Evolutionary conservation across 2,888 invertebrate species (phyloP), one percentile per base, ranked within the genome.

Genomic region (Heteromurus nitidus): DNA sequence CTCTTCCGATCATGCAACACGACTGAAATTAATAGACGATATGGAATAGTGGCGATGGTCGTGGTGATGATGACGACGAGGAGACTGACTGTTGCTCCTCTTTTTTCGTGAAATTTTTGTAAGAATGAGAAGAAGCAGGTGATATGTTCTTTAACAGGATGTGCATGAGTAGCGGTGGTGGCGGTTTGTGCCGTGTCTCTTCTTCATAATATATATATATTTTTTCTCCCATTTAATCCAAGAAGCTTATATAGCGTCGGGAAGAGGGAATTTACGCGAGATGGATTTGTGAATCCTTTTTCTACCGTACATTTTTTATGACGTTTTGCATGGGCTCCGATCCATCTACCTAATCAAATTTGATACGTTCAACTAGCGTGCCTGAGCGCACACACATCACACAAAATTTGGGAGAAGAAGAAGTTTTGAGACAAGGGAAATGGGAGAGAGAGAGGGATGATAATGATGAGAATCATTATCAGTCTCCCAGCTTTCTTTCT

Each of bases 311-410:
- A 50, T 69, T 79, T 70, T 77, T 79, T 79, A 76, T 30, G 69
- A 50, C 69, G 77, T 79, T 79, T 80, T 65, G 80, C 80, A 80
- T 80, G 80, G 58, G 60, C 64, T 67, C 67, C 65, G 67, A 80
- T 80, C 67, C 53, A 62, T 72, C 72, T n/a, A n/a, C n/a, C n/a
- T 80, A 80, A 80, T 80, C 80, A 73, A 80, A 80, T 80, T 80
- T 64, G 80, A 65, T 80, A 80, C 72, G 72, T 64, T 70, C 64
- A 70, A 79, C 77, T 70, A 64, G 18, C 77, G 64, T 64, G 68
- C 67, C 44, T 72, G 50, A 22, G 28, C 22, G 47, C 28, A 68
- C n/a, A 36, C 44, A 64, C 47, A 24, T 64, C 50, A 73, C 9
- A 26, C 24, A 67, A 28, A n/a, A n/a, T n/a, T n/a, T n/a, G n/a